phyloP scores from a whole-genome alignment of 2,797 vertebrate genomes.

The Fistularia commersonii region DNA sequence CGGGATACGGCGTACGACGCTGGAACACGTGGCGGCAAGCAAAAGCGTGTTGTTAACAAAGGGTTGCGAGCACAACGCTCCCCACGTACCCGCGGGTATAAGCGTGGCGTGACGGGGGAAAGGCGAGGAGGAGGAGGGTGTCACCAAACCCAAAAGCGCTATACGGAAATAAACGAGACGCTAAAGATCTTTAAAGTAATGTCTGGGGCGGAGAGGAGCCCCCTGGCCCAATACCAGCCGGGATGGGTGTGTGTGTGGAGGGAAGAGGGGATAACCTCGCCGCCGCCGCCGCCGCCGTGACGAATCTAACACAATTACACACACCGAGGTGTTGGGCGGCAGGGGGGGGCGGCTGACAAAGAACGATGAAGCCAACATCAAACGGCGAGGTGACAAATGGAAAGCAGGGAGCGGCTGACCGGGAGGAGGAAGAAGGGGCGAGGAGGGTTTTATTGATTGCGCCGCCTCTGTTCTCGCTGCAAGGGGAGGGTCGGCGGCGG shows the following conservation, averaged over 20 bases:
- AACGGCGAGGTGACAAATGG: slow-evolving; percentile 65
- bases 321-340: slow-evolving; percentile 51
- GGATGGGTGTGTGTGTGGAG: no score
- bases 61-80: no score
- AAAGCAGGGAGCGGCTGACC: slow-evolving; percentile 60
- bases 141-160: not conserved
- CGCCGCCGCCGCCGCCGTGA: slow-evolving; percentile 50
- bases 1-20: no score
- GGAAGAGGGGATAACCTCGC: no score
- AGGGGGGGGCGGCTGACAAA: slow-evolving; percentile 47
- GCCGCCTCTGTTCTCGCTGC: slow-evolving; percentile 52
- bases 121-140: no score
- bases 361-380: slow-evolving; percentile 71
- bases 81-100: no score
- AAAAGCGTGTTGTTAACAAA: no score
- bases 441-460: slow-evolving; percentile 66
- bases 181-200: slow-evolving; percentile 41
- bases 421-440: slow-evolving; percentile 33
- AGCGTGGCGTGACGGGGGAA: no score
- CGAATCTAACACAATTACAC: slow-evolving; percentile 73
- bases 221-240: slow-evolving; percentile 41
- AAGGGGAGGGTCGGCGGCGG: no score
- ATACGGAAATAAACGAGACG: slow-evolving; percentile 43
- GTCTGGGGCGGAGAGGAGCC: slow-evolving; percentile 35
- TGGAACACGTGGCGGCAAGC: no score